Evolutionary conservation across 2,113 vertebrate species (phyloP).

Genomic region (Petrocephalus zakoni): DNA sequence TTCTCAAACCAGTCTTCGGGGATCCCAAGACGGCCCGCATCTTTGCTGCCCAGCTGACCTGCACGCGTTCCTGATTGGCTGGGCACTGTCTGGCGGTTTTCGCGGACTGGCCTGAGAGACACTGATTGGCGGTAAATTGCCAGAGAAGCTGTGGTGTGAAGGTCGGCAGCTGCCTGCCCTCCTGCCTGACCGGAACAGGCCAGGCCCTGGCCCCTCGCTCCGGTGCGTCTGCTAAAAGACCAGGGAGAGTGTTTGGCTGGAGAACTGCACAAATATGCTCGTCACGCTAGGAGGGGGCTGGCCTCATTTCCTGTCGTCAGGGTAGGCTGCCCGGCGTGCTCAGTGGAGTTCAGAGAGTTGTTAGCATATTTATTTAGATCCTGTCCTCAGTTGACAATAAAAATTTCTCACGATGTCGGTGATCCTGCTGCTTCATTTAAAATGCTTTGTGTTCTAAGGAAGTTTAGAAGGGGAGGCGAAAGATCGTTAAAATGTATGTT

Average conservation of each 20-base stretch:
- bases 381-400: not conserved
- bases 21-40: too few relatives aligned
- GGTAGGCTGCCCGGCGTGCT: not conserved
- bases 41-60: too few relatives aligned
- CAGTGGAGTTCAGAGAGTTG: not conserved
- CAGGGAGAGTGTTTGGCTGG: not conserved
- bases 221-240: not conserved
- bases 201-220: not conserved
- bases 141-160: too few relatives aligned
- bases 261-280: not conserved
- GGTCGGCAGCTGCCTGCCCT: too few relatives aligned
- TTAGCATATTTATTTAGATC: conserved; percentile 6
- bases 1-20: too few relatives aligned
- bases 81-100: too few relatives aligned
- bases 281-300: not conserved
- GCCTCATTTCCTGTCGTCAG: not conserved
- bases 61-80: too few relatives aligned
- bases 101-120: too few relatives aligned
- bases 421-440: not conserved
- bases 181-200: not conserved
- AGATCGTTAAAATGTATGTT: not conserved
- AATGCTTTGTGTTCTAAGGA: not conserved
- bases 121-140: too few relatives aligned
- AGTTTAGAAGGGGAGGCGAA: not conserved
- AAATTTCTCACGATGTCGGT: not conserved